A percentile compares a stretch with the other conserved stretches of the same genome.
Conservation (phyloP, 2,888 invertebrate species). For the Lepidocyrtoides sp. region DNA sequence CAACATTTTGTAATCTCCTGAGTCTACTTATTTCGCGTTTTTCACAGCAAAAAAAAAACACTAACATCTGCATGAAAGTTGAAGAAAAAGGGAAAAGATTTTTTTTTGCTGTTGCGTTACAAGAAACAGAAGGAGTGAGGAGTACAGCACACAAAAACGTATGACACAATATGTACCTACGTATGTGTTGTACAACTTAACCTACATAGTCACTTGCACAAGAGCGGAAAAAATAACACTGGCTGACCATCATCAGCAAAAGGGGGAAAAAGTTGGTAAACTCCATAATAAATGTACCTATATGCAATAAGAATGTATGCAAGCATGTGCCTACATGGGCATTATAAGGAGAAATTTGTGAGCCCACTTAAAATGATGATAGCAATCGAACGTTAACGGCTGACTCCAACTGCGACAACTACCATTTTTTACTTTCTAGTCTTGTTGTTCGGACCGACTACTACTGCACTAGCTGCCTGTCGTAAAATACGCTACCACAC, state of each 20-base stretch:
- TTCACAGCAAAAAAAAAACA: neutral
- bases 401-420: constrained; percentile 54
- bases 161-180: constrained; percentile 20
- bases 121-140: neutral
- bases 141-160: constrained; percentile 9
- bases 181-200: constrained; percentile 11
- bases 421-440: neutral
- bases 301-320: neutral
- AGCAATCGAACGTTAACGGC: constrained; percentile 66
- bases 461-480: constrained; percentile 26
- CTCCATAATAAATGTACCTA: neutral
- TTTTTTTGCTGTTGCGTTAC: constrained; percentile 13
- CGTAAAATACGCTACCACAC: constrained; percentile 15
- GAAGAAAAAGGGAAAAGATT: constrained; percentile 16
- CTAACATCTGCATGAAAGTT: neutral
- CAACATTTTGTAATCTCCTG: constrained; percentile 52
- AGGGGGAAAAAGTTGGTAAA: constrained; percentile 11
- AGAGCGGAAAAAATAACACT: neutral
- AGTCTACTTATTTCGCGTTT: constrained; percentile 7
- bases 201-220: neutral
- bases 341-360: constrained; percentile 46
- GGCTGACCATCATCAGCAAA: neutral
- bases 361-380: constrained; percentile 55
- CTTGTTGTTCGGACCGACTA: neutral
- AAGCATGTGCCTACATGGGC: too few species aligned